phyloP scores from a whole-genome alignment of 2,888 invertebrate species.

The Thera britannica region DNA sequence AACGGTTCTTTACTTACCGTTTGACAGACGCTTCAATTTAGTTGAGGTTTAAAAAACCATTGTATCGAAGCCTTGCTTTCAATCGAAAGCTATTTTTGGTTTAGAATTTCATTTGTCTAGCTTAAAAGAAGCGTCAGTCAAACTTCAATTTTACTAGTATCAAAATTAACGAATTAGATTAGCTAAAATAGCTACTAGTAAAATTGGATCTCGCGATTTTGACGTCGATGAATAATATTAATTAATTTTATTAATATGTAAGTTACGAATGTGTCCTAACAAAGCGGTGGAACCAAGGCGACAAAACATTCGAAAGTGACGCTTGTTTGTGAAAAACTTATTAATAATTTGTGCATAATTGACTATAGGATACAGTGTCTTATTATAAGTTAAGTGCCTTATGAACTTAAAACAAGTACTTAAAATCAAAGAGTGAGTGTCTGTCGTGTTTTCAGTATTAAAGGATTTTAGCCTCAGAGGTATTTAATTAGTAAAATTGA shows the following conservation, averaged over 20 bases:
- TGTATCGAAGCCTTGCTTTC: constrained; percentile 18
- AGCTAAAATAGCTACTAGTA: constrained; percentile 53
- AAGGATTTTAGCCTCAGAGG: constrained; percentile 41
- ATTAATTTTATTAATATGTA: constrained; percentile 72
- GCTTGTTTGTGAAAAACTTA: constrained; percentile 34
- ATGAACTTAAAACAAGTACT: constrained; percentile 58
- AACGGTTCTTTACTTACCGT: constrained; percentile 57
- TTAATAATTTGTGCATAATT: constrained; percentile 41
- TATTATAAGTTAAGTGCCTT: constrained; percentile 66
- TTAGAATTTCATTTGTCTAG: constrained; percentile 5
- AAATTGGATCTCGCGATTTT: constrained; percentile 65
- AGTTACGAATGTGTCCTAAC: constrained; percentile 75
- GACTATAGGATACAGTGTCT: constrained; percentile 59
- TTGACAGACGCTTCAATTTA: constrained; percentile 57
- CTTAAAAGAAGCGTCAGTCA: constrained; percentile 57
- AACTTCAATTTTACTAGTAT: constrained; percentile 67
- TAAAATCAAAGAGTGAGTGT: constrained; percentile 57
- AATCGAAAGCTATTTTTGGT: constrained; percentile 14
- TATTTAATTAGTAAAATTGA: constrained; percentile 41
- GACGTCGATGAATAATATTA: constrained; percentile 68
- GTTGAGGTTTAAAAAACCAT: constrained; percentile 26
- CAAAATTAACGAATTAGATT: constrained; percentile 45
- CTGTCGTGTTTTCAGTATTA: constrained; percentile 65
- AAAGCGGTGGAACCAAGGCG: constrained; percentile 53
- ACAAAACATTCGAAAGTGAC: constrained; percentile 39